These are phyloP conservation scores for Schizopygopsis pylzovi DNA, from an alignment of 2,797 vertebrate genomes.

Conservation along the genomic window DNA sequence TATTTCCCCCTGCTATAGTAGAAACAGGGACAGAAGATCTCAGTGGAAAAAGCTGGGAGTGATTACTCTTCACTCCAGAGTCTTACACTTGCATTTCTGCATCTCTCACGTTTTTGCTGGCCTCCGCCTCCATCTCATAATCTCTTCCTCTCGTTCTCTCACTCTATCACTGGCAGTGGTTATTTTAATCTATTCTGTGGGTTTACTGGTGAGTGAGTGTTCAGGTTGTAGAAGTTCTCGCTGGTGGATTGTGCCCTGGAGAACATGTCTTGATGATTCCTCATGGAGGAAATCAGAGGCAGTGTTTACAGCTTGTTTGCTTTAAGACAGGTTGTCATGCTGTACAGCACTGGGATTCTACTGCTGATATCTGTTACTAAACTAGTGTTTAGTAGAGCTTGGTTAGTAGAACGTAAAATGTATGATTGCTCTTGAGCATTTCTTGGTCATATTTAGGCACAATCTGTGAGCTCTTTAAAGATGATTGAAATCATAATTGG, in stretches of 20 bases:
- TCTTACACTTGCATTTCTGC: conserved; percentile 40
- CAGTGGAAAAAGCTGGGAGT: neutral
- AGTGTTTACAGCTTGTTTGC: conserved; percentile 38
- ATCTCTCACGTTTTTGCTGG: conserved; percentile 33
- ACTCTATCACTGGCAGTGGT: conserved; percentile 39
- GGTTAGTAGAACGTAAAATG: neutral
- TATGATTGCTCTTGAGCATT: neutral
- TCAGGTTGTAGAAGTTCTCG: conserved; percentile 45
- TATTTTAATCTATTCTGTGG: conserved; percentile 51
- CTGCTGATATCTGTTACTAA: neutral
- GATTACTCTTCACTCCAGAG: conserved; percentile 32
- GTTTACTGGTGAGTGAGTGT: conserved; percentile 37
- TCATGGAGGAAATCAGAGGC: conserved; percentile 24
- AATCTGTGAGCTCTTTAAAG: neutral
- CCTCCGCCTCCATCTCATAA: conserved; percentile 49
- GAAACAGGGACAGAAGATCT: conserved; percentile 23
- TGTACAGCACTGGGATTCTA: neutral
- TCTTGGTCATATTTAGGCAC: neutral
- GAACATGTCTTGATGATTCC: conserved; percentile 34
- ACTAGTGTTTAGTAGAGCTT: conserved; percentile 12
- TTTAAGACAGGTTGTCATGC: conserved; percentile 11
- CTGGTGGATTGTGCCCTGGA: conserved; percentile 37
- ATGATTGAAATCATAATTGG: neutral
- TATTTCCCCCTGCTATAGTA: neutral
- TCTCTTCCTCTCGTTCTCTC: conserved; percentile 35